Evolutionary conservation across 2,113 vertebrate species (phyloP).

Genomic region (Colaptes auratus): DNA sequence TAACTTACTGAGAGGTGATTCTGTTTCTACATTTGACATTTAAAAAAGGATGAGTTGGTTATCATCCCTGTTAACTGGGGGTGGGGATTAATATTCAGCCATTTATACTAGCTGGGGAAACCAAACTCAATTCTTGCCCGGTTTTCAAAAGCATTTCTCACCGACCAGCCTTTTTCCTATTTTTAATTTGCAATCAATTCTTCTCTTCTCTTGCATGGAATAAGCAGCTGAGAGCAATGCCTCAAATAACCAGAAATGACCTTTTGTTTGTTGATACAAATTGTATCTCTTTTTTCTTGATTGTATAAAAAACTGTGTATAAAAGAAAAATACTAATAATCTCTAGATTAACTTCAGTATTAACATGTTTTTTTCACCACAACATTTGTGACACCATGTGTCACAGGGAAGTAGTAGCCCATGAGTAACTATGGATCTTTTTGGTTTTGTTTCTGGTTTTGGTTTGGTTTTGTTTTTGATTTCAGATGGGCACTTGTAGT

Average conservation of each 20-base stretch:
- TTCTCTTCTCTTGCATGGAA: constrained; percentile 69
- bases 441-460: neutral
- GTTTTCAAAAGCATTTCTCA: constrained; percentile 18
- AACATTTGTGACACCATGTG: constrained; percentile 97
- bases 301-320: constrained; percentile 94
- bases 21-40: neutral
- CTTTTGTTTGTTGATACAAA: constrained; percentile 99
- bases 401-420: constrained; percentile 95
- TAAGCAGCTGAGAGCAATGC: constrained; percentile 91
- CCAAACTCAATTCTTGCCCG: neutral
- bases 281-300: constrained; percentile 99
- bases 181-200: constrained; percentile 65
- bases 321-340: constrained; percentile 58
- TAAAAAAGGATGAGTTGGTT: neutral
- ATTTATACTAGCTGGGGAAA: neutral
- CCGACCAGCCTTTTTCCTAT: neutral
- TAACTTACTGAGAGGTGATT: neutral
- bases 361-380: constrained; percentile 85
- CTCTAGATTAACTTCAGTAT: constrained; percentile 90
- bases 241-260: constrained; percentile 98
- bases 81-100: neutral
- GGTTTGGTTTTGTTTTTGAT: constrained; percentile 51
- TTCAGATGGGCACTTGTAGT: constrained; percentile 83
- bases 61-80: neutral
- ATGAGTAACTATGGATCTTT: constrained; percentile 77